Percentiles rank a stretch among this genome's conserved stretches.
Conservation (phyloP, 2,113 vertebrate species). For the Ciconia stormi region DNA sequence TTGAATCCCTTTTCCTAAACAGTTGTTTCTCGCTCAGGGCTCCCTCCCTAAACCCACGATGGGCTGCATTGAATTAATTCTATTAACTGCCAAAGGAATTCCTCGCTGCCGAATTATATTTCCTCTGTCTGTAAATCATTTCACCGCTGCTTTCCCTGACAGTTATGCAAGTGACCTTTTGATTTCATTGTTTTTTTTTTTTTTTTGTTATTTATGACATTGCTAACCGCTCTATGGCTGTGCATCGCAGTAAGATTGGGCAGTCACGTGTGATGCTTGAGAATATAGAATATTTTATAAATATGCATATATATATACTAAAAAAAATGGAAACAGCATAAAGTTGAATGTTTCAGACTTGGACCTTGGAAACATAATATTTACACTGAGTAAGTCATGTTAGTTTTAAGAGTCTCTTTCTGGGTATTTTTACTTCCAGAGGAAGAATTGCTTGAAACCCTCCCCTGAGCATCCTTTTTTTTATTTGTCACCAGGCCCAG, state of each 20-base stretch:
- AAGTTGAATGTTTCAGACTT: constrained; percentile 19
- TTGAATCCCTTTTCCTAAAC: constrained; percentile 4
- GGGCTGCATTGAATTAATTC: constrained; percentile 53
- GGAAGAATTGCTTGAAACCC: background rate
- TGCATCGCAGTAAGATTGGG: background rate
- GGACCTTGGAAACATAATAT: constrained; percentile 14
- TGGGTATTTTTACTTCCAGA: constrained; percentile 31
- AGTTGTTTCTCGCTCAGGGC: background rate
- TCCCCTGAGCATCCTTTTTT: background rate
- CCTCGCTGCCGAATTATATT: constrained; percentile 53
- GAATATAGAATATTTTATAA: background rate
- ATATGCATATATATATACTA: background rate
- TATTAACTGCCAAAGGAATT: constrained; percentile 53
- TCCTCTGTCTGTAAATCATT: constrained; percentile 68
- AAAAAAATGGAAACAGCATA: background rate
- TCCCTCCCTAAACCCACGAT: background rate
- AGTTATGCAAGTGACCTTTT: constrained; percentile 72
- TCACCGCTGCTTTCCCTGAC: constrained; percentile 19
- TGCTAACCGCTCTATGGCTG: constrained; percentile 19
- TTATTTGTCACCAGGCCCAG: background rate
- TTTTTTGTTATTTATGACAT: constrained; percentile 40
- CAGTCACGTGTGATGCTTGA: background rate
- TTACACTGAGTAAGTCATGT: background rate
- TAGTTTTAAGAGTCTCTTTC: constrained; percentile 32
- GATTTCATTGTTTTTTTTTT: constrained; percentile 33